Conservation (phyloP, 2,797 vertebrate species). For the Sphenopsis melanotis region DNA sequence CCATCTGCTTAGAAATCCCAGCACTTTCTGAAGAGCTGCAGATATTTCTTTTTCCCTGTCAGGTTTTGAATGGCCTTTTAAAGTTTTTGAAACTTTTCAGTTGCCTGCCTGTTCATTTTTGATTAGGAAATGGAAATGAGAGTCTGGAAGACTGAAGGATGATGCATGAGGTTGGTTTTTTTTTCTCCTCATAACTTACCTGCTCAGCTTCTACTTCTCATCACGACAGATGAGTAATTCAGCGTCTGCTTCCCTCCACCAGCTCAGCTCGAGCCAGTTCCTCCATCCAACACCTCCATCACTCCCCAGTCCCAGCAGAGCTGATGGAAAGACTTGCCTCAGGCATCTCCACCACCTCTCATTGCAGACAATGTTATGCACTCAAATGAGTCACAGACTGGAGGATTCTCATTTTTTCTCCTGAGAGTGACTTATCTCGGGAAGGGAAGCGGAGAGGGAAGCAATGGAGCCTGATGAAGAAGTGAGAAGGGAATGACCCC, state of each 20-base stretch:
- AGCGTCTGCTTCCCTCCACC: background rate
- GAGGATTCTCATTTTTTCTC: background rate
- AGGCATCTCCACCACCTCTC: background rate
- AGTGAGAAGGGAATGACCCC: background rate
- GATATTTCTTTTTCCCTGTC: background rate
- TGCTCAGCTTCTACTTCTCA: background rate
- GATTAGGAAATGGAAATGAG: background rate
- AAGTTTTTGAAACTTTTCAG: conserved; percentile 17
- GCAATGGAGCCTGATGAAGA: background rate
- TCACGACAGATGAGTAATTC: background rate
- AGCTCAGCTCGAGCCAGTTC: background rate
- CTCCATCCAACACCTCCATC: background rate
- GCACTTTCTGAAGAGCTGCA: background rate
- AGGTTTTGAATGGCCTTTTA: background rate
- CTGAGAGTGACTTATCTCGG: background rate
- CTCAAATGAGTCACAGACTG: background rate
- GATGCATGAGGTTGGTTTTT: background rate
- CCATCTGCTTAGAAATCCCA: conserved; percentile 48
- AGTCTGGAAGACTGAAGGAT: background rate
- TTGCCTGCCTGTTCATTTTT: background rate
- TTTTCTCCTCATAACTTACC: background rate
- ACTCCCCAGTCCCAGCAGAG: background rate
- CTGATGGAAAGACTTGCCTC: conserved; percentile 25
- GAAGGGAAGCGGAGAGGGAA: background rate
- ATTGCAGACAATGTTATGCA: background rate